Percentiles rank a stretch among this genome's conserved stretches.
These are phyloP conservation scores for Trissolcus brochymenae DNA, from an alignment of 2,888 invertebrate genomes.

Conservation along the genomic window DNA sequence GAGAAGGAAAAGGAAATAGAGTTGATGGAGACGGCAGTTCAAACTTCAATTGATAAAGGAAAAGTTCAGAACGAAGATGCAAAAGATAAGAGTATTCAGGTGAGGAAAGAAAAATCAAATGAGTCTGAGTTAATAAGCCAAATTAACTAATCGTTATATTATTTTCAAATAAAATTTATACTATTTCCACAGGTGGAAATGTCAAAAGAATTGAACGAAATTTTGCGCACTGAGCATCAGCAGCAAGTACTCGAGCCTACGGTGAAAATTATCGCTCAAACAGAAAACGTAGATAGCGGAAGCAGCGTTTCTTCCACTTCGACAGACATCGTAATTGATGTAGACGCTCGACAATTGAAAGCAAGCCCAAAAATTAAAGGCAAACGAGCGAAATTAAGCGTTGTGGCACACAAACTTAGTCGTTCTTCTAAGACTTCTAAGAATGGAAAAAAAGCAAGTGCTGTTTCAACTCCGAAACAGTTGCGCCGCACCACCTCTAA, in stretches of 20 bases:
- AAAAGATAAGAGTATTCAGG: slow-evolving; percentile 57
- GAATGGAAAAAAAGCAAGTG: slow-evolving; percentile 23
- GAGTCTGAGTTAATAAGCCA: neutral
- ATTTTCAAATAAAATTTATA: neutral
- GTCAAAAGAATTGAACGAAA: slow-evolving; percentile 55
- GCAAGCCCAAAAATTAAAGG: slow-evolving; percentile 63
- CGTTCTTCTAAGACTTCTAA: neutral
- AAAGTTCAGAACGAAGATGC: slow-evolving; percentile 25
- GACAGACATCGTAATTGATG: slow-evolving; percentile 65
- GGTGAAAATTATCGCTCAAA: slow-evolving; percentile 65
- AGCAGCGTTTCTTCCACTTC: slow-evolving; percentile 59
- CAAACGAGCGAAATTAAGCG: slow-evolving; percentile 19
- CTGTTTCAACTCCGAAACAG: neutral
- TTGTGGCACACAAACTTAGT: slow-evolving; percentile 26
- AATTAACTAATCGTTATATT: neutral
- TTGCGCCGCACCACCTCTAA: slow-evolving; percentile 61
- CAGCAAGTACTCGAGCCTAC: slow-evolving; percentile 65
- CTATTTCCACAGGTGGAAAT: slow-evolving; percentile 43
- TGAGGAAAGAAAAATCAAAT: neutral
- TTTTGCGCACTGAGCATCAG: slow-evolving; percentile 10
- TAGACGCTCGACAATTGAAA: slow-evolving; percentile 65
- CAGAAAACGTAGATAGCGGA: slow-evolving; percentile 59
- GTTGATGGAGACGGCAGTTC: slow-evolving; percentile 66
- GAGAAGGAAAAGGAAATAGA: slow-evolving; percentile 6
- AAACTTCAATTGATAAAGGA: slow-evolving; percentile 57